phyloP scores from a whole-genome alignment of 2,797 vertebrate species.

The Borostomias antarcticus region DNA sequence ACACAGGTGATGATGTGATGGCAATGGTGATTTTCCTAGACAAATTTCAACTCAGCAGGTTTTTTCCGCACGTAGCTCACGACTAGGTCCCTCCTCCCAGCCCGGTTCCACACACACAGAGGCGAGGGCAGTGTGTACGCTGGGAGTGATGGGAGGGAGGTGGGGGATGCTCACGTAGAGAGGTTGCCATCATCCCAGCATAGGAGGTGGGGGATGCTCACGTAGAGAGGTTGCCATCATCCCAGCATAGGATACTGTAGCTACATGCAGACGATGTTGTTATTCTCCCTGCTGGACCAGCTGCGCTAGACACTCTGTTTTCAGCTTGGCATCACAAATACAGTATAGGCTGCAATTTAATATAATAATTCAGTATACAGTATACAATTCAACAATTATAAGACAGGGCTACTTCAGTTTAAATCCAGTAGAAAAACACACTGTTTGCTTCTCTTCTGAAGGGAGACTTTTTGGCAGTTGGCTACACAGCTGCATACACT shows the following conservation, averaged over 20 bases:
- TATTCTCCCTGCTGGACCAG: too few relatives aligned
- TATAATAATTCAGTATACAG: too few relatives aligned
- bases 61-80: conserved; percentile 63
- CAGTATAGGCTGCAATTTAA: too few relatives aligned
- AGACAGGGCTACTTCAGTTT: too few relatives aligned
- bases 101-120: conserved; percentile 36
- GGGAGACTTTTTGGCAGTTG: too few relatives aligned
- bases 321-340: too few relatives aligned
- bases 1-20: too few relatives aligned
- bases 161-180: conserved; percentile 55
- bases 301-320: too few relatives aligned
- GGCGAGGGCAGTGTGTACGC: conserved; percentile 43
- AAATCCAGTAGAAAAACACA: too few relatives aligned
- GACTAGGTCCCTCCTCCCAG: conserved; percentile 59
- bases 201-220: conserved; percentile 45
- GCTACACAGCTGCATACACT: too few relatives aligned
- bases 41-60: conserved; percentile 38
- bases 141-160: conserved; percentile 42
- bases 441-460: too few relatives aligned
- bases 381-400: too few relatives aligned
- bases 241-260: background rate
- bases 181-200: conserved; percentile 1
- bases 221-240: conserved; percentile 38
- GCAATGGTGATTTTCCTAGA: conserved; percentile 11
- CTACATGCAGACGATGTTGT: background rate